Conservation (phyloP, 2,797 vertebrate species). For the Eulemur albifrons region DNA sequence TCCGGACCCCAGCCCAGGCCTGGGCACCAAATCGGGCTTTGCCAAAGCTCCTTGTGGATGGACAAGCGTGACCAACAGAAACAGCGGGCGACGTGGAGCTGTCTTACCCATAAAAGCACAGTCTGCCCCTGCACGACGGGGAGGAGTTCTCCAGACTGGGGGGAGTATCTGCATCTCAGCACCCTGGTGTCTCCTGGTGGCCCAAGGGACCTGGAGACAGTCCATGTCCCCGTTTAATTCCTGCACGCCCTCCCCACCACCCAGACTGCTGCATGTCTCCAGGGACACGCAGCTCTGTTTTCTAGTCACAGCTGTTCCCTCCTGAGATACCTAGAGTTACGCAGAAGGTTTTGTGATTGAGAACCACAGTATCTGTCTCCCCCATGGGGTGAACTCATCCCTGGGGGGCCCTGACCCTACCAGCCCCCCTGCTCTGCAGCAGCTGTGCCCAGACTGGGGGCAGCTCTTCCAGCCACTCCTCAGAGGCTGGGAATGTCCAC, state of each 20-base stretch:
- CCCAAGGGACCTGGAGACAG: neutral
- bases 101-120: neutral
- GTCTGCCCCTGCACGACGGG: rapidly evolving
- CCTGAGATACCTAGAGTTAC: neutral
- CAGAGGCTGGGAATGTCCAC: no score
- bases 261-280: neutral
- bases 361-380: neutral
- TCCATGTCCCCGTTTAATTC: neutral
- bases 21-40: neutral
- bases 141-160: neutral
- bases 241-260: no score
- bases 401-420: no score
- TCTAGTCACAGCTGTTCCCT: neutral
- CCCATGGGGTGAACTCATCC: rapidly evolving
- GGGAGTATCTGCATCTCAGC: neutral
- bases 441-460: neutral
- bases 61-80: rapidly evolving
- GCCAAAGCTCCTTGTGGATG: neutral
- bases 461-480: no score
- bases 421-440: no score
- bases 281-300: neutral
- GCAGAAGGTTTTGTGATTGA: neutral
- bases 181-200: neutral
- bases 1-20: neutral
- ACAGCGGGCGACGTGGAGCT: rapidly evolving